These are phyloP conservation scores for Sialia sialis DNA, from an alignment of 2,113 vertebrate species.

Conservation along the genomic window DNA sequence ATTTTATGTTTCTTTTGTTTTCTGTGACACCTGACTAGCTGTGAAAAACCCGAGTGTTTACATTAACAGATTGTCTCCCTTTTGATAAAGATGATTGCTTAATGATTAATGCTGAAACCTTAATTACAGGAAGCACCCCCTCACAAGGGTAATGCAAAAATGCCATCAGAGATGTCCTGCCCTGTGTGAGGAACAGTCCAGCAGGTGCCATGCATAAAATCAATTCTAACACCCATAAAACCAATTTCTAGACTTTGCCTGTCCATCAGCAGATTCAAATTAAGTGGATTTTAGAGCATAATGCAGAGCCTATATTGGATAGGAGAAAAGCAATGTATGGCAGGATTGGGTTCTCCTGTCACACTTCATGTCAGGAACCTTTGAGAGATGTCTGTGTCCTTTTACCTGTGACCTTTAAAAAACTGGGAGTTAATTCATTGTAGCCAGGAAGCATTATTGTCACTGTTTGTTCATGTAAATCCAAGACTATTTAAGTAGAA, in stretches of 20 bases:
- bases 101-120: not conserved
- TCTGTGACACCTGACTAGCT: not conserved
- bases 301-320: not conserved
- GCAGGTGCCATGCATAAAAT: rapidly evolving
- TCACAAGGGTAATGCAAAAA: not conserved
- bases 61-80: not conserved
- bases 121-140: not conserved
- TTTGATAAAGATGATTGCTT: not conserved
- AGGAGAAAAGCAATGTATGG: not conserved
- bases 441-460: not conserved
- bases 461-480: not conserved
- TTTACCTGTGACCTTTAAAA: not conserved
- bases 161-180: not conserved
- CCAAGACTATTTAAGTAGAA: not conserved
- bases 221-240: not conserved
- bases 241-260: not conserved
- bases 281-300: not conserved
- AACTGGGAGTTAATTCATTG: not conserved
- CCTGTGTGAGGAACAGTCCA: not conserved
- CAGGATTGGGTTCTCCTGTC: not conserved
- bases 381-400: not conserved
- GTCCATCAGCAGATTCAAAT: not conserved
- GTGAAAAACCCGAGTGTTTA: not conserved
- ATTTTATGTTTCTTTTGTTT: not conserved
- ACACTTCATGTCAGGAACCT: not conserved